Evolutionary conservation across 2,888 invertebrate genomes (phyloP).

Genomic region (Sipha maydis): DNA sequence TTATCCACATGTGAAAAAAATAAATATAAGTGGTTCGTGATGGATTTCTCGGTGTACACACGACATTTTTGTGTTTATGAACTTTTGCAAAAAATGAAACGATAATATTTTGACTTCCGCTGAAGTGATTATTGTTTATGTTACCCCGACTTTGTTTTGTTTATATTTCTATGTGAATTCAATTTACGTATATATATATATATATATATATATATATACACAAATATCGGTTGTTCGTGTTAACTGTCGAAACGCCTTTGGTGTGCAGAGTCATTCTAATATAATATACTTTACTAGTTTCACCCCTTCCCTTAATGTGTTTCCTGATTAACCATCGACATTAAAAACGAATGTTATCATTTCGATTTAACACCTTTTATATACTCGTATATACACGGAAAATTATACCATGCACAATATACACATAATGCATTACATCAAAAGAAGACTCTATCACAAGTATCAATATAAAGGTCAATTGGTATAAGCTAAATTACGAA

Average conservation of each 20-base stretch:
- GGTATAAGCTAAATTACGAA: too few relatives aligned
- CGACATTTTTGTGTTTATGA: not conserved
- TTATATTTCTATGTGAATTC: not conserved
- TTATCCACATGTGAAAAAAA: not conserved
- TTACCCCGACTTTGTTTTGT: not conserved
- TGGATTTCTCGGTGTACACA: not conserved
- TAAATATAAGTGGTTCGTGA: constrained; percentile 15
- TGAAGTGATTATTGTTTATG: constrained; percentile 27
- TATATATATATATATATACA: not conserved
- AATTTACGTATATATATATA: not conserved
- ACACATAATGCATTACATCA: too few relatives aligned
- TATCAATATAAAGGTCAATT: too few relatives aligned
- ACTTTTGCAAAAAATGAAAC: not conserved
- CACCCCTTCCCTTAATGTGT: too few relatives aligned
- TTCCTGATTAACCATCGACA: too few relatives aligned
- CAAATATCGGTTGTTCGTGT: not conserved
- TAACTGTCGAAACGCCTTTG: not conserved
- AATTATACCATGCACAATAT: too few relatives aligned
- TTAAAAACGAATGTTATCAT: too few relatives aligned
- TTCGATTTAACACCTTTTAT: too few relatives aligned
- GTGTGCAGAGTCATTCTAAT: not conserved
- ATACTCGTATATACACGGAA: too few relatives aligned
- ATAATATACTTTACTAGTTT: too few relatives aligned
- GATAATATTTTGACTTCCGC: constrained; percentile 1
- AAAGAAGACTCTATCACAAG: too few relatives aligned